Percentiles rank a stretch among this genome's conserved stretches.
Evolutionary conservation across 2,113 vertebrate species (phyloP).

Genomic region (Rhagologus leucostigma): DNA sequence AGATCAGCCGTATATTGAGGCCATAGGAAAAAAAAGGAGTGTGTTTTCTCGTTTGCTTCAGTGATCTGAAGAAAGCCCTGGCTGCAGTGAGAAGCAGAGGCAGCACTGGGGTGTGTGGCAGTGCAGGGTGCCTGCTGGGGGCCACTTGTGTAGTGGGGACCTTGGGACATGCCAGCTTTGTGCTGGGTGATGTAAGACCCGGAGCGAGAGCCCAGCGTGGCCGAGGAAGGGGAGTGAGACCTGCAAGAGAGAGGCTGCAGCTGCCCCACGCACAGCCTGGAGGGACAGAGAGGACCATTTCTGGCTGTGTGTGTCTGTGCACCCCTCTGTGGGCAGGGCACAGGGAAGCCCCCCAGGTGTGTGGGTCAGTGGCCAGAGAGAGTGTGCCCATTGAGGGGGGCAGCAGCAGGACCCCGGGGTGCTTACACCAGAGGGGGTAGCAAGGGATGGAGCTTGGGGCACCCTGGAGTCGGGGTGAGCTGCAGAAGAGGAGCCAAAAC

Average conservation of each 20-base stretch:
- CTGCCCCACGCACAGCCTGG: accelerated
- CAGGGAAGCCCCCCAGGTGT: accelerated
- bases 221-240: neutral
- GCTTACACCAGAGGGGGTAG: accelerated
- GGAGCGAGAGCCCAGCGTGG: neutral
- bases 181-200: neutral
- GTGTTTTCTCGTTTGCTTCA: neutral
- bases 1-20: neutral
- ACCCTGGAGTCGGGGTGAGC: neutral
- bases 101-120: neutral
- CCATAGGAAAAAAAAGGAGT: neutral
- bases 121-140: neutral
- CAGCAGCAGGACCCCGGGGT: neutral
- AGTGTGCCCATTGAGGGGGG: accelerated
- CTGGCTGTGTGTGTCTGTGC: neutral
- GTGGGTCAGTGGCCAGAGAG: neutral
- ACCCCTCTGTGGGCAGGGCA: neutral
- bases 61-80: neutral
- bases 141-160: neutral
- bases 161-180: neutral
- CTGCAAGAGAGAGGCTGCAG: neutral
- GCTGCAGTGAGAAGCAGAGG: neutral
- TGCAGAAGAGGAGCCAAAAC: neutral
- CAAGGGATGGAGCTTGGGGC: neutral
- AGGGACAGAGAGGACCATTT: neutral